Conservation (phyloP, 2,113 vertebrate genomes). For the Dasypus novemcinctus region DNA sequence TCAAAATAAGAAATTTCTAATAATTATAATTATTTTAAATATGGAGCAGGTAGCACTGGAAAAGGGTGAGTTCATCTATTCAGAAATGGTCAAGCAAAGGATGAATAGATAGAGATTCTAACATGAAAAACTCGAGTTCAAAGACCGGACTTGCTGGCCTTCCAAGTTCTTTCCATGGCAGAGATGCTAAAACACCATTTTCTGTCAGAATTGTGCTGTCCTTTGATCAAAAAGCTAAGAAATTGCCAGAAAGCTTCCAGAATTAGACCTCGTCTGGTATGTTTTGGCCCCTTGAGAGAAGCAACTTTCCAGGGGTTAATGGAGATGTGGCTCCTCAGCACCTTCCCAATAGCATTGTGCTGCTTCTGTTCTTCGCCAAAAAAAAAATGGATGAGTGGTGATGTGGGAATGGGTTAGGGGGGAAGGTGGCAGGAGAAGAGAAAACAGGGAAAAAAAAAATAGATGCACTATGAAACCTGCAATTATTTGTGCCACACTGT, state of each 20-base stretch:
- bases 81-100: not conserved
- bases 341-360: not conserved
- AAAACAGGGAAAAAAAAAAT: not conserved
- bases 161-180: not conserved
- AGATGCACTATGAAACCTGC: constrained; percentile 21
- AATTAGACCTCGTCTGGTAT: not conserved
- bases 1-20: constrained; percentile 28
- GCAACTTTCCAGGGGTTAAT: not conserved
- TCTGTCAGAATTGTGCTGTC: not conserved
- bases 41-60: not conserved
- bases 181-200: not conserved
- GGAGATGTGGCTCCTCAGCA: not conserved
- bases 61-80: not conserved
- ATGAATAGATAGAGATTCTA: not conserved
- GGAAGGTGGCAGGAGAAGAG: constrained; percentile 4
- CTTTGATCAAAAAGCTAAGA: not conserved
- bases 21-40: not conserved
- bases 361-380: not conserved
- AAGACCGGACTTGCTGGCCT: not conserved
- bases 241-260: not conserved
- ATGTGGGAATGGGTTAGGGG: not conserved
- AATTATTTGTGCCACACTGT: constrained; percentile 61
- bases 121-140: not conserved
- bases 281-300: not conserved
- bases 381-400: not conserved